Base-by-base conservation (phyloP, 2,888 invertebrate species). In the Endomychus coccineus region DNA sequence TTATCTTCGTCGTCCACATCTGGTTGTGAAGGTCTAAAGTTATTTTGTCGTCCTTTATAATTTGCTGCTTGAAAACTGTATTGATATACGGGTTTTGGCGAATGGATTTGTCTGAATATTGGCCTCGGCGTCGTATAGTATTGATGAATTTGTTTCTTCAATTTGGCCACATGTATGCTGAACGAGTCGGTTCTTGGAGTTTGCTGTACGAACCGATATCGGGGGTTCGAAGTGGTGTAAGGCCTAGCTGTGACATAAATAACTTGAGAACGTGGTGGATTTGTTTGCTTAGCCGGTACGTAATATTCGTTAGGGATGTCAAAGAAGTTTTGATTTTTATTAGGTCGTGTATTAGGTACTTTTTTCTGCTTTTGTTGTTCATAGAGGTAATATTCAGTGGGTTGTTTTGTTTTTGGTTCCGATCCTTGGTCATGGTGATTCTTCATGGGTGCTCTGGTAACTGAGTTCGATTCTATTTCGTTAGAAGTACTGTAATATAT, bases 11-110 rank as follows among this genome's bases (percentile, higher is more conserved):
- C 13, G 12, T 35, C 37, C 32, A 40, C 42, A 23, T 46, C 48
- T 5, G 34, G 43, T 13, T 53, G 58, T 1, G 59, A 56, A 7
- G 59, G 52, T 35, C 48, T 49, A 32, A 59, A 58, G 16, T 38
- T 40, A 34, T 39, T 44, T 22, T 48, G 49, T 19, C 42, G 45
- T 44, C 70, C 64, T 14, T 61, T 62, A 41, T 71, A 70, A 46
- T 70, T 68, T 6, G 75, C 71, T 0, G 77, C 72, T 55, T 84
- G 78, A 54, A 79, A 84, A 52, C 78, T 81, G 57, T 78, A 85
- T 55, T 84, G 83, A 56, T 83, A 84, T 4, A 79, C 71, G 1
- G 82, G 79, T 54, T 77, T 74, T 4, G 55, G 53, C 6, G 43
- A 41, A 16, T 39, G 44, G 33, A 41, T 37, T 10, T 55, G 50